Conservation (phyloP, 1,140 invertebrate species). For the Cyphomyrmex costatus region DNA sequence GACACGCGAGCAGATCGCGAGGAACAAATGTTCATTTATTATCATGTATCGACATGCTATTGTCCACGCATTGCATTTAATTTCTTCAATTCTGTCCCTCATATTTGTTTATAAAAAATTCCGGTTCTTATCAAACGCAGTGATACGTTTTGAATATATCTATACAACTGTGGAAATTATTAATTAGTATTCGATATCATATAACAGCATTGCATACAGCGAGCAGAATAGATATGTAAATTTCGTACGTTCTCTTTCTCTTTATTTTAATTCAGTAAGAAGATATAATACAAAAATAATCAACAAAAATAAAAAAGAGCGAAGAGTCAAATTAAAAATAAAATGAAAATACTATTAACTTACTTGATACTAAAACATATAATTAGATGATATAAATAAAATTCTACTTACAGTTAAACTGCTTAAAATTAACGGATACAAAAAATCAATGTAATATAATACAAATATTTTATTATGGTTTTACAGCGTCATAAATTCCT, state of each 20-base stretch:
- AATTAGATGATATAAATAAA: too few species aligned
- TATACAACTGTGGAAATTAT: neutral
- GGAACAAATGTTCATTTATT: conserved; percentile 72
- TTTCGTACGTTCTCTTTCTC: neutral
- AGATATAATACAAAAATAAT: too few species aligned
- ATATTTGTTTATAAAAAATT: conserved; percentile 9
- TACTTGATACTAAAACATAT: too few species aligned
- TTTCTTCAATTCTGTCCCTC: conserved; percentile 32
- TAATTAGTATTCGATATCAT: neutral
- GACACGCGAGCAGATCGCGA: conserved; percentile 56
- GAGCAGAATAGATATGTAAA: neutral
- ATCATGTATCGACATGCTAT: conserved; percentile 47
- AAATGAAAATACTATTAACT: too few species aligned
- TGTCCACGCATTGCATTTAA: conserved; percentile 23
- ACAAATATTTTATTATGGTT: conserved; percentile 9
- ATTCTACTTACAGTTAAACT: too few species aligned
- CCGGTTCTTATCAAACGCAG: neutral
- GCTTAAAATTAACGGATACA: too few species aligned
- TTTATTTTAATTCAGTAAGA: neutral
- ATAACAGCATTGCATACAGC: neutral
- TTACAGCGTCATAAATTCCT: neutral
- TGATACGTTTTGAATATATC: neutral
- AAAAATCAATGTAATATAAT: too few species aligned
- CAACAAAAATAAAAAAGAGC: too few species aligned
- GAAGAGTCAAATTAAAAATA: too few species aligned